These are phyloP conservation scores for Brachypodius melanocephalos DNA, from an alignment of 2,113 vertebrate genomes.

Conservation along the genomic window DNA sequence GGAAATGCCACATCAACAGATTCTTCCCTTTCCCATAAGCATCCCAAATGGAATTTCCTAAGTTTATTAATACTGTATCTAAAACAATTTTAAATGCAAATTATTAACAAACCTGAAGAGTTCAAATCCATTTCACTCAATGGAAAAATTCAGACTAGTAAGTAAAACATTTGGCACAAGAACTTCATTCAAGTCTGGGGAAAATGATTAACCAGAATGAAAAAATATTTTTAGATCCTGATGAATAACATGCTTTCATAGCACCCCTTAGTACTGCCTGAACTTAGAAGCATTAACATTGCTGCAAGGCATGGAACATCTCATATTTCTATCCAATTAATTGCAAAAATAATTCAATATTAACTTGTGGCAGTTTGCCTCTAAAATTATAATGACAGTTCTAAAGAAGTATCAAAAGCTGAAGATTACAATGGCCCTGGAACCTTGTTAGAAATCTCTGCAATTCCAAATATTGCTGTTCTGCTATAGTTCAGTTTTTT, in stretches of 20 bases:
- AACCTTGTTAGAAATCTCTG: neutral
- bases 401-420: neutral
- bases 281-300: neutral
- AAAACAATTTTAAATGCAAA: constrained; percentile 2
- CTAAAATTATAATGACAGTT: neutral
- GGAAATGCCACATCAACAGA: constrained; percentile 43
- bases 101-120: neutral
- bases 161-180: neutral
- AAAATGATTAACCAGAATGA: neutral
- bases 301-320: neutral
- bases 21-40: neutral
- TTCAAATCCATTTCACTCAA: neutral
- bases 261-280: neutral
- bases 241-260: neutral
- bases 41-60: constrained; percentile 31
- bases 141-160: neutral
- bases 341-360: neutral
- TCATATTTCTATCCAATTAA: neutral
- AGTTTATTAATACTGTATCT: constrained; percentile 8
- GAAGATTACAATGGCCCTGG: neutral
- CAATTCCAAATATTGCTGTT: neutral
- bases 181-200: neutral
- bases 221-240: neutral
- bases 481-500: neutral
- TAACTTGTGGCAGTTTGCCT: neutral